These are phyloP conservation scores for Sinotaia quadrata DNA, from an alignment of 2,888 invertebrate genomes.

Conservation along the genomic window DNA sequence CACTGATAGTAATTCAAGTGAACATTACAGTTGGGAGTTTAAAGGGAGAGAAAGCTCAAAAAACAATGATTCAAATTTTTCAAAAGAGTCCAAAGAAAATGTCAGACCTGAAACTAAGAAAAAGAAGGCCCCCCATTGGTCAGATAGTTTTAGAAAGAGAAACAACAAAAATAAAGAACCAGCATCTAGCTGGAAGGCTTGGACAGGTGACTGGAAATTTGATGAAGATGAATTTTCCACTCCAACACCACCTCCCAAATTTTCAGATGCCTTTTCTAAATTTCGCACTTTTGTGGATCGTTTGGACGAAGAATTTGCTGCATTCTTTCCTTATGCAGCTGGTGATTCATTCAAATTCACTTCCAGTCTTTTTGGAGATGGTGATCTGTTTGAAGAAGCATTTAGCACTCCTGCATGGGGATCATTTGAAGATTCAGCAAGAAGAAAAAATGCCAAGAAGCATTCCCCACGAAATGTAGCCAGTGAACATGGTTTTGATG, in stretches of 20 bases:
- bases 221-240: constrained; percentile 33
- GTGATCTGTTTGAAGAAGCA: not conserved
- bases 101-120: constrained; percentile 12
- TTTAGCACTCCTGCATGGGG: not conserved
- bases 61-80: not conserved
- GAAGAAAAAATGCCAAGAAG: constrained; percentile 13
- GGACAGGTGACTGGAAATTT: constrained; percentile 35
- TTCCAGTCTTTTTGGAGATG: constrained; percentile 41
- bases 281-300: constrained; percentile 60
- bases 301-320: constrained; percentile 48
- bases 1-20: not conserved
- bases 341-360: constrained; percentile 43
- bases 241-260: constrained; percentile 32
- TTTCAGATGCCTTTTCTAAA: constrained; percentile 48
- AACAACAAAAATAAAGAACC: constrained; percentile 24
- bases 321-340: constrained; percentile 47
- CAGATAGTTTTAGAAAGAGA: constrained; percentile 39
- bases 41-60: constrained; percentile 17
- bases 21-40: constrained; percentile 6
- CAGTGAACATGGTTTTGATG: constrained; percentile 44
- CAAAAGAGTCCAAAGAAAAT: constrained; percentile 21
- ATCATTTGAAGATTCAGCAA: not conserved
- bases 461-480: constrained; percentile 48
- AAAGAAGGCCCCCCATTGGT: constrained; percentile 28
- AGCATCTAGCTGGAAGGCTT: constrained; percentile 17